Evolutionary conservation across 2,797 vertebrate species (phyloP), one percentile per base, ranked within the genome.

Genomic region (Hylomyscus alleni): DNA sequence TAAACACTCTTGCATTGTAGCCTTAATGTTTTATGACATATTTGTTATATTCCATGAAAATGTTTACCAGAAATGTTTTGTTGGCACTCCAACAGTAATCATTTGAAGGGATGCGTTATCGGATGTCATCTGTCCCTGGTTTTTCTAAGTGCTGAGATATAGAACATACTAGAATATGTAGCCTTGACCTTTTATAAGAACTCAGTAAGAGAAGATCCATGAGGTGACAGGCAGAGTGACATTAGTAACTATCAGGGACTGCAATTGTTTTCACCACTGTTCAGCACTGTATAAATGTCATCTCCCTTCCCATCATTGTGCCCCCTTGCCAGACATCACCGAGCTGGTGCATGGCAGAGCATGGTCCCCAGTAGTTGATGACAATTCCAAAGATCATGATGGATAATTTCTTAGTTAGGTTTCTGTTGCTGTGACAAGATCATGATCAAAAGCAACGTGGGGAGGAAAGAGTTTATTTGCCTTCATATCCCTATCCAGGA

Each of bases 1-100:
- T 89, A 90, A 96, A 90, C 60, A 90, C n/a, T 81, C 26, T 83
- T 94, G 89, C 84, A 26, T 85, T 94, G 14, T 87, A 84, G n/a
- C 34, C 60, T 91, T 93, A 50, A 91, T 10, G 78, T 69, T 94
- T 94, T 89, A 72, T 47, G 65, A 56, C 47, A 73, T 73, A 2
- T 72, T 47, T 67, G 37, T 50, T 91, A 37, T 60, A 92, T 8
- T 69, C 67, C 86, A 7, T 92, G 44, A 90, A 95, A 93, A 93
- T 88, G 10, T 26, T 94, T 72, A 11, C 40, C 11, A 26, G 13
- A 14, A 10, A 84, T 90, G 34, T 90, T 82, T 60, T 97, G n/a
- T 93, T 47, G 90, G 72, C 54, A 95, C 40, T 13, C 31, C 82
- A 91, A 89, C 62, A n/a, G n/a, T 95, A 72, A 67, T 62, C 76